phyloP scores from a whole-genome alignment of 2,888 invertebrate species.

The Saturnia japonica region DNA sequence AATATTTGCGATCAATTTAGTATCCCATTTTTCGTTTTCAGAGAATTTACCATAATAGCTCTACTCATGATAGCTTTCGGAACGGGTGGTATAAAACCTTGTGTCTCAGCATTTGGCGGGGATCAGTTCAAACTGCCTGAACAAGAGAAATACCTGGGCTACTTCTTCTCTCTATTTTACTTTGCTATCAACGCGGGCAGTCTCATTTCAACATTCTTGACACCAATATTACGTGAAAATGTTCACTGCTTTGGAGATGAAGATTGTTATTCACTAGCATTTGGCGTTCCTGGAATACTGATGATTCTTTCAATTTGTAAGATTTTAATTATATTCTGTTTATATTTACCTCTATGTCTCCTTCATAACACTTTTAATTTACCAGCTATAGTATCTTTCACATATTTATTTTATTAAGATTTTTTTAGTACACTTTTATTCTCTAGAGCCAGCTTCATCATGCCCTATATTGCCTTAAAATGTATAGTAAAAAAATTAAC shows the following conservation, averaged over 20 bases:
- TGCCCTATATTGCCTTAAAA: too few species aligned
- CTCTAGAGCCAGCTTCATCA: too few species aligned
- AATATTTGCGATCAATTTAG: neutral
- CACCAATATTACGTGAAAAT: constrained; percentile 92
- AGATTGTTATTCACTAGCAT: constrained; percentile 92
- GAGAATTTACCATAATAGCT: constrained; percentile 85
- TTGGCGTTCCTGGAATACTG: constrained; percentile 93
- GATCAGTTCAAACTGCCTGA: constrained; percentile 94
- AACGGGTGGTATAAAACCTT: constrained; percentile 98
- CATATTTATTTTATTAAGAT: too few species aligned
- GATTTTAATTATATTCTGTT: constrained; percentile 34
- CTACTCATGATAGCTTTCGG: constrained; percentile 91
- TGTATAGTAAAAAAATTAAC: too few species aligned
- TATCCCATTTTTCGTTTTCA: constrained; percentile 51
- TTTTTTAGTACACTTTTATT: too few species aligned
- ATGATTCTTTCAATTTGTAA: constrained; percentile 92
- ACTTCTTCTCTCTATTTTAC: constrained; percentile 97
- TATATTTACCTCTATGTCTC: neutral
- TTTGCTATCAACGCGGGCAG: constrained; percentile 96
- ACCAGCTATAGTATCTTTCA: neutral
- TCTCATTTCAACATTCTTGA: constrained; percentile 92
- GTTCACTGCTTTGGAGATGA: constrained; percentile 88
- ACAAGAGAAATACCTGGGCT: constrained; percentile 88
- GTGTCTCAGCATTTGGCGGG: constrained; percentile 97
- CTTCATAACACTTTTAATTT: neutral